Conservation (phyloP, 2,113 vertebrate species). For the Erythrocercus mccallii region DNA sequence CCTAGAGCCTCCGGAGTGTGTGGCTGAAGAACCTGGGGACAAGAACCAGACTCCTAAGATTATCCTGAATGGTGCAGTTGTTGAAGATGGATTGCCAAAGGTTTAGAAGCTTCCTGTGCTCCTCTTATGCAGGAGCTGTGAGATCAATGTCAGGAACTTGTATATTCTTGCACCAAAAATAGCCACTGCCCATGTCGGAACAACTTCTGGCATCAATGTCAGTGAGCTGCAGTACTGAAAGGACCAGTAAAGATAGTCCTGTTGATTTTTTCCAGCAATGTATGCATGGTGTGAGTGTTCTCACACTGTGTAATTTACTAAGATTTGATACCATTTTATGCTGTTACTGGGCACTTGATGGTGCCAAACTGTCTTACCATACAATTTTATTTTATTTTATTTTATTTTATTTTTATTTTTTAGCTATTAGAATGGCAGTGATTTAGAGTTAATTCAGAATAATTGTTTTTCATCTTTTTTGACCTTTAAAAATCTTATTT, state of each 20-base stretch:
- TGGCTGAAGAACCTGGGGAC: conserved; percentile 45
- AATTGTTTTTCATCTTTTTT: background rate
- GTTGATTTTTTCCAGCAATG: background rate
- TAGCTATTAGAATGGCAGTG: background rate
- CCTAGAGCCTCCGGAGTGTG: conserved; percentile 15
- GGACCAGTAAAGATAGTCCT: background rate
- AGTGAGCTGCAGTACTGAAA: background rate
- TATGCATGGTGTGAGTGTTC: background rate
- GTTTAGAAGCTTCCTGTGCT: background rate
- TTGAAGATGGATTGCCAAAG: conserved; percentile 8
- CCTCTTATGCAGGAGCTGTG: background rate
- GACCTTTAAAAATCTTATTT: background rate
- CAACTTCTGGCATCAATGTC: background rate
- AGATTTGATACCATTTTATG: conserved; percentile 12
- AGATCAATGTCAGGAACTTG: background rate
- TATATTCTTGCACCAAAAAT: background rate
- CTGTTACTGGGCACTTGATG: background rate
- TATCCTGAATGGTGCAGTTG: background rate
- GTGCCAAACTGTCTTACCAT: background rate
- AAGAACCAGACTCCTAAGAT: conserved; percentile 43
- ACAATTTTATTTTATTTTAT: background rate
- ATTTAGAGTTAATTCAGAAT: background rate
- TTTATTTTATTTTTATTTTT: background rate
- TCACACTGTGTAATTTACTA: background rate
- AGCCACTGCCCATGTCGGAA: background rate